Evolutionary conservation across 2,888 invertebrate species (phyloP), one percentile per base, ranked within the genome.

Genomic region (Salpingus planirostris): DNA sequence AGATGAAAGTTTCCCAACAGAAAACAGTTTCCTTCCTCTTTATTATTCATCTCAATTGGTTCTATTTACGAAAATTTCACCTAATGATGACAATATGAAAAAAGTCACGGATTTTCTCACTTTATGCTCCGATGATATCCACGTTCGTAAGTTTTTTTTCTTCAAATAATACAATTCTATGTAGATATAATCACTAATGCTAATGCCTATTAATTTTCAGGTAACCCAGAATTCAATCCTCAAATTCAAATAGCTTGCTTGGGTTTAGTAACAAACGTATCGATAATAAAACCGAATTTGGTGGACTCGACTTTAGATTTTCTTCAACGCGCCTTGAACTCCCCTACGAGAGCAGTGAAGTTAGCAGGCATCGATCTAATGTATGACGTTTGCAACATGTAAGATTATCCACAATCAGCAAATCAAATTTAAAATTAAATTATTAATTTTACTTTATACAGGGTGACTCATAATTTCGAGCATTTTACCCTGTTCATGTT

Each of bases 351-450:
- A 7, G 23, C 21, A 2, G 35, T 36, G 3, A 32, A 32, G 15
- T 36, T 39, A 21, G 32, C 35, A 1, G 13, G 29, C 1, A 22
- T 39, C 5, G 35, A 39, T 12, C 25, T 39, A 29, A 29, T 23
- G 8, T 39, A 32, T 13, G 39, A 39, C 27, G 25, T 39, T 10
- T 39, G 39, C 13, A 39, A 39, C 14, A 32, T 39, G 39, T 35
- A 15, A 23, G 33, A 26, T n/a, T 26, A 13, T 15, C 15, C 18
- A 18, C 8, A n/a, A n/a, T n/a, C n/a, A n/a, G n/a, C n/a, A n/a
- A n/a, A n/a, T n/a, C n/a, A n/a, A n/a, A n/a, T n/a, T n/a, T n/a
- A n/a, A n/a, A n/a, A n/a, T n/a, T n/a, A n/a, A n/a, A n/a, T n/a
- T n/a, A n/a, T n/a, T n/a, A n/a, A n/a, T n/a, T n/a, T n/a, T n/a